Evolutionary conservation across 2,888 invertebrate genomes (phyloP).

Genomic region (Chrysomela aeneicollis): DNA sequence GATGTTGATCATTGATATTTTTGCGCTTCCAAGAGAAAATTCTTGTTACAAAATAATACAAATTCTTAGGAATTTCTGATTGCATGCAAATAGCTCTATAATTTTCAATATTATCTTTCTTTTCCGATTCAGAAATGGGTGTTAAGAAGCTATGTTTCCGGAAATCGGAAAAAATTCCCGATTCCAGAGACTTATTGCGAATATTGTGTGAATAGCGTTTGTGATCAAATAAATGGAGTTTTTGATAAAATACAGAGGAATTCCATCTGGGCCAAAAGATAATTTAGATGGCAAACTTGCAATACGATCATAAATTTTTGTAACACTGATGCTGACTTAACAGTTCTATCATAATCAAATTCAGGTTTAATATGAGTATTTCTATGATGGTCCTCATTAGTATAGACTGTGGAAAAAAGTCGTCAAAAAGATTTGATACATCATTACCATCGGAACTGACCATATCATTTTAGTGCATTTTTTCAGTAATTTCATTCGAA

Average conservation of each 20-base stretch:
- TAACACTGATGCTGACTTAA: background rate
- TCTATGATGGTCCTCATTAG: background rate
- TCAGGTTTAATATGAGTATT: background rate
- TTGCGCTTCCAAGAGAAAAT: no score
- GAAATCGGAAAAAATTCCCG: no score
- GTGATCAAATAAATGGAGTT: background rate
- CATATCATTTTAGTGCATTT: background rate
- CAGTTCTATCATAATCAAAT: slow-evolving; percentile 1
- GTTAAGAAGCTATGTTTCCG: no score
- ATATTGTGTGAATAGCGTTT: slow-evolving; percentile 1
- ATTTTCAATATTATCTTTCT: no score
- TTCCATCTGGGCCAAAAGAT: background rate
- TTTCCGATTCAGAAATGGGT: no score
- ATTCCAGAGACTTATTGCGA: no score
- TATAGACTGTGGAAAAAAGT: background rate
- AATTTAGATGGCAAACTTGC: slow-evolving; percentile 8
- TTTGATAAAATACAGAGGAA: background rate
- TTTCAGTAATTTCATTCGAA: slow-evolving; percentile 4
- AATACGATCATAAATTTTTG: background rate
- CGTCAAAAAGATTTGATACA: background rate
- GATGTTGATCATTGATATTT: no score
- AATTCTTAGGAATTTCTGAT: no score
- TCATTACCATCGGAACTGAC: background rate
- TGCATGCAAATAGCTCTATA: no score
- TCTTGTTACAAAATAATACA: no score